A percentile compares a stretch with the other conserved stretches of the same genome.
Conservation (phyloP, 2,888 invertebrate genomes). For the Bellardia bayeri region DNA sequence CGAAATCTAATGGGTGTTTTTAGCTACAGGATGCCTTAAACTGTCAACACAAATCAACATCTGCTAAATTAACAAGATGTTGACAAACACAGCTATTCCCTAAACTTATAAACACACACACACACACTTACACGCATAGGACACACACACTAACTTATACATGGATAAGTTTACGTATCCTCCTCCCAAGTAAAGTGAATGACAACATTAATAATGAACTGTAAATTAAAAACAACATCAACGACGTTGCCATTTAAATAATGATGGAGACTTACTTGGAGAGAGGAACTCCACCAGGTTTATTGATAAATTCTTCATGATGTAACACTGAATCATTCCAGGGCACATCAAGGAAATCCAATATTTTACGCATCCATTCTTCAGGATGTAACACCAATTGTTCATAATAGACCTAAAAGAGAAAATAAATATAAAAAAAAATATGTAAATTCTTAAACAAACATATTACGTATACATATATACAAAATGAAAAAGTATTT, state of each 20-base stretch:
- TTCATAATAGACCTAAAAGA: conserved; percentile 94
- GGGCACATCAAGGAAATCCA: conserved; percentile 94
- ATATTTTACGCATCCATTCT: conserved; percentile 93
- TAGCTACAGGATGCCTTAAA: conserved; percentile 1
- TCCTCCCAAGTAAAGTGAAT: not conserved
- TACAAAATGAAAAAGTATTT: conserved; percentile 4
- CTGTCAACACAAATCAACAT: conserved; percentile 57
- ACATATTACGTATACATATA: not conserved
- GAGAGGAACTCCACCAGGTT: conserved; percentile 95
- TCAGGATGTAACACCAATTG: conserved; percentile 97
- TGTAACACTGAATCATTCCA: conserved; percentile 98
- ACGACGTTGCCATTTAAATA: conserved; percentile 4
- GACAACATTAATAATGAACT: conserved; percentile 34
- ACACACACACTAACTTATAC: not conserved
- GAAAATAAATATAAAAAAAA: conserved; percentile 74
- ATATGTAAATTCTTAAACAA: not conserved
- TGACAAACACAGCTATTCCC: conserved; percentile 36
- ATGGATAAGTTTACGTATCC: not conserved
- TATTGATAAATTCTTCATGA: conserved; percentile 98
- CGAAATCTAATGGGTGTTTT: conserved; percentile 24
- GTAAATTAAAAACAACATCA: not conserved
- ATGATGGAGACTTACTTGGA: conserved; percentile 90
- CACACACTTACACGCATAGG: not conserved
- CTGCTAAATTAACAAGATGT: conserved; percentile 53
- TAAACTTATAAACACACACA: not conserved